Conservation (phyloP, 1,140 invertebrate genomes). For the Aethina tumida region DNA sequence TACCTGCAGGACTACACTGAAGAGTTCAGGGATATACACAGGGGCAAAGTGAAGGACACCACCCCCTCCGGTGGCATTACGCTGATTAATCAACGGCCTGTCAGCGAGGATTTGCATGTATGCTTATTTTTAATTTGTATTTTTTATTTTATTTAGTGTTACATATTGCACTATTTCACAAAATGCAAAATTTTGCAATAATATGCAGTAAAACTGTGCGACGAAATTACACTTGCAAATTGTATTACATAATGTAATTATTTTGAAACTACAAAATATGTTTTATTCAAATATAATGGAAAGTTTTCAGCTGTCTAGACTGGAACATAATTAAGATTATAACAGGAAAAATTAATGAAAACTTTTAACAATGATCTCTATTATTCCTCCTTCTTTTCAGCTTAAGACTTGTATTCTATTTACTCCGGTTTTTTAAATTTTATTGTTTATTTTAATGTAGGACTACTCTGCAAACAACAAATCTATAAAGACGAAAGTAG, state of each 20-base stretch:
- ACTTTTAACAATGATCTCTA: not conserved
- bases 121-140: slow-evolving; percentile 40
- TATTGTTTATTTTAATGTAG: slow-evolving; percentile 23
- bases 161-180: not conserved
- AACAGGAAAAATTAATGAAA: not conserved
- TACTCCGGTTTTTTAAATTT: slow-evolving; percentile 12
- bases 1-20: slow-evolving; percentile 84
- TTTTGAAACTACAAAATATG: not conserved
- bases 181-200: not conserved
- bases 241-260: not conserved
- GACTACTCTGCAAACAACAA: slow-evolving; percentile 38
- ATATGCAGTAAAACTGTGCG: not conserved
- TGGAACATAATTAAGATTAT: too few species aligned
- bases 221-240: not conserved
- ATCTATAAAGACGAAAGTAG: slow-evolving; percentile 33
- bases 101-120: slow-evolving; percentile 91
- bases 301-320: slow-evolving; percentile 1
- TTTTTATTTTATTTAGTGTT: slow-evolving; percentile 18
- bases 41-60: slow-evolving; percentile 85
- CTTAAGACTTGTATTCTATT: not conserved
- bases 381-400: too few species aligned
- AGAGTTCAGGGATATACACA: slow-evolving; percentile 92
- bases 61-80: slow-evolving; percentile 86
- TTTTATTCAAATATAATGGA: slow-evolving; percentile 3
- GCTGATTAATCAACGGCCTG: slow-evolving; percentile 90